phyloP scores from a whole-genome alignment of 2,888 invertebrate species.

The Minunthozetes semirufus region DNA sequence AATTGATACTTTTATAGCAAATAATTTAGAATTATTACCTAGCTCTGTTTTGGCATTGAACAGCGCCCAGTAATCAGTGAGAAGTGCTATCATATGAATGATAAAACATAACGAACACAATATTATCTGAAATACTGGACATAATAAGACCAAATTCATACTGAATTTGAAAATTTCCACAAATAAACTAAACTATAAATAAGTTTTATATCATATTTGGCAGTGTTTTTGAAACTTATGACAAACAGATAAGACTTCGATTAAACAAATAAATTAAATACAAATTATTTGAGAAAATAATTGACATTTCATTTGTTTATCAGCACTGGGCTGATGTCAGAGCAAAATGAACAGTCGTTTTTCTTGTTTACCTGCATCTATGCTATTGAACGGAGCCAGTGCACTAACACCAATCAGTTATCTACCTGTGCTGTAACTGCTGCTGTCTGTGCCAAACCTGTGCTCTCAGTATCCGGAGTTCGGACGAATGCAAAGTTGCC shows the following conservation, averaged over 20 bases:
- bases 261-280: no score
- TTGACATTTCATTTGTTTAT: background rate
- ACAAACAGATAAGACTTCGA: no score
- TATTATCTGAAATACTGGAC: background rate
- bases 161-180: background rate
- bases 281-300: background rate
- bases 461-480: no score
- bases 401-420: background rate
- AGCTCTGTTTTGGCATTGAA: conserved; percentile 23
- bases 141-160: background rate
- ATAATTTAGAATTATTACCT: background rate
- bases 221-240: background rate
- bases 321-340: background rate
- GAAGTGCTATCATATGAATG: conserved; percentile 7
- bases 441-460: no score
- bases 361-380: conserved; percentile 5
- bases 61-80: conserved; percentile 15
- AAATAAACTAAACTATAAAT: background rate
- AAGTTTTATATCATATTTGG: background rate
- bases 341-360: background rate
- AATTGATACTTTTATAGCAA: background rate
- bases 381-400: background rate
- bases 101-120: background rate
- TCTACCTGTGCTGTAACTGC: no score
- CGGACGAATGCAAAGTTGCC: no score